phyloP scores from a whole-genome alignment of 2,888 invertebrate species.

The Stenodera caucasica region DNA sequence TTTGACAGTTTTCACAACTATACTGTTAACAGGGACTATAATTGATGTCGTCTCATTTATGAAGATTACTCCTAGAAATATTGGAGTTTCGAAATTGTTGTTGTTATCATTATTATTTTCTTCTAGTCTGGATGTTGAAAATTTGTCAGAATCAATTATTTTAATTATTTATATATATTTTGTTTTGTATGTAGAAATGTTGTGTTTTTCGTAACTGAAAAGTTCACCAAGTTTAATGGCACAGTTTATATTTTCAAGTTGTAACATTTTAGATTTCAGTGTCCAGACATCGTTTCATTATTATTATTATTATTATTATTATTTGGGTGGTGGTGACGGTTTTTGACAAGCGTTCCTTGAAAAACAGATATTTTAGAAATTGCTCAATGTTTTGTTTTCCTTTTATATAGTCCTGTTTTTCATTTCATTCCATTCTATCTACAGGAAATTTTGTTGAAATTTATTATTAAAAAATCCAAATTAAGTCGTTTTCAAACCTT shows the following conservation, averaged over 20 bases:
- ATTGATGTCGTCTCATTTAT: no score
- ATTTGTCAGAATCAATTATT: neutral
- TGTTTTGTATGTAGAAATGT: neutral
- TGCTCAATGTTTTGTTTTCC: conserved; percentile 22
- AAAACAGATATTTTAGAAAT: conserved; percentile 21
- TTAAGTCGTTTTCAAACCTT: no score
- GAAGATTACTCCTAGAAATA: neutral
- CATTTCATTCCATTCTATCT: no score
- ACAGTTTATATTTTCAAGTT: conserved; percentile 38
- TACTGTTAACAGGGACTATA: neutral
- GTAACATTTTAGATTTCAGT: conserved; percentile 19
- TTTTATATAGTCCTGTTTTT: neutral
- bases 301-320: no score
- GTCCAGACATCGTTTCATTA: conserved; percentile 32
- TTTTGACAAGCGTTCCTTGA: conserved; percentile 23
- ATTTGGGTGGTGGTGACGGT: conserved; percentile 31
- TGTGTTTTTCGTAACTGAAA: conserved; percentile 17
- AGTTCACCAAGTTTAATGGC: conserved; percentile 48
- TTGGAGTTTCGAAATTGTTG: neutral
- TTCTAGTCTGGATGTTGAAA: neutral
- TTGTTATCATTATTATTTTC: neutral
- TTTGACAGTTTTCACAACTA: neutral
- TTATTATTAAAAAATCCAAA: no score
- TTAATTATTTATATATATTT: neutral
- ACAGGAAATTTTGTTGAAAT: no score